Percentiles rank a stretch among this genome's conserved stretches.
phyloP scores from a whole-genome alignment of 2,797 vertebrate genomes.

The Amniataba percoides region DNA sequence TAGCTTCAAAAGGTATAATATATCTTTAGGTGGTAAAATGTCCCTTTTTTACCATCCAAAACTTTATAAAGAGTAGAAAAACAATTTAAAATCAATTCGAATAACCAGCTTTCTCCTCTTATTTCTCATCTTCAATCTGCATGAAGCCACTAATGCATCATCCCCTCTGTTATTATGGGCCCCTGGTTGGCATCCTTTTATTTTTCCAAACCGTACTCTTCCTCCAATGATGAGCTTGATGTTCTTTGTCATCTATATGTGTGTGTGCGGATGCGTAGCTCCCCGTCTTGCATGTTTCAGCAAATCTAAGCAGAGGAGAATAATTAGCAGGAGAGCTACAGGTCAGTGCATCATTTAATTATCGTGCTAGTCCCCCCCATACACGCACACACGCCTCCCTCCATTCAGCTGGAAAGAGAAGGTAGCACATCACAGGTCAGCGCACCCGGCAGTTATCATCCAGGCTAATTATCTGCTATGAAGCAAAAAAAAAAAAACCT shows the following conservation, averaged over 20 bases:
- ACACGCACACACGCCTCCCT: constrained; percentile 7
- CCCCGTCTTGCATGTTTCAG: constrained; percentile 39
- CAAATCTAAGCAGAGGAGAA: constrained; percentile 37
- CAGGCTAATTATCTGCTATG: constrained; percentile 45
- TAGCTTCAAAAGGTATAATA: neutral
- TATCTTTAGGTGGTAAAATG: neutral
- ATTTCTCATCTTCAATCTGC: neutral
- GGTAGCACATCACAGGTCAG: constrained; percentile 43
- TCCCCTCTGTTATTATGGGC: neutral
- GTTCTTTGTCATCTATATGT: neutral
- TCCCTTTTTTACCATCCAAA: neutral
- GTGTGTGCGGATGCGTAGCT: neutral
- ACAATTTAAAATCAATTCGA: neutral
- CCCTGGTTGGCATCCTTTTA: neutral
- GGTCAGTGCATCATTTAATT: constrained; percentile 63
- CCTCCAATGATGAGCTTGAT: neutral
- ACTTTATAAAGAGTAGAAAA: neutral
- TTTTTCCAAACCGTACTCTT: neutral
- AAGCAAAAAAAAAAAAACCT: neutral
- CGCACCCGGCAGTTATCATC: constrained; percentile 32
- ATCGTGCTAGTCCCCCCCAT: constrained; percentile 22
- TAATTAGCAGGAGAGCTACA: constrained; percentile 49
- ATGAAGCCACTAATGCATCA: neutral
- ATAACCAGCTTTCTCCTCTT: neutral
- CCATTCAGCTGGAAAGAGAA: constrained; percentile 37